Base-by-base conservation (phyloP, 2,113 vertebrate species). In the Dipodomys spectabilis region DNA sequence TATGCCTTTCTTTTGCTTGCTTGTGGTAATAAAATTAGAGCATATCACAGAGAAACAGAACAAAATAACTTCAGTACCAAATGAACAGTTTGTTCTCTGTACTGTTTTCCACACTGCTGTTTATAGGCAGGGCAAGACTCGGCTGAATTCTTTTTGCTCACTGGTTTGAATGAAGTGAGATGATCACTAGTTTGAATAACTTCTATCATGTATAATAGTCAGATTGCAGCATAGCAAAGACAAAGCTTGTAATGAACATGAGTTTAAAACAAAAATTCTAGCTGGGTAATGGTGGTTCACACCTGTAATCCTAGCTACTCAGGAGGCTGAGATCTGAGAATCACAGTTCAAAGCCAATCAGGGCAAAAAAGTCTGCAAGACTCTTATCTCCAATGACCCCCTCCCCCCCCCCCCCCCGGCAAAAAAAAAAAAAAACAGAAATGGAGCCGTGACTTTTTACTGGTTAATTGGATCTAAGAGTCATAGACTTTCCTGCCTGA, bases 11-110 rank as follows among this genome's bases (percentile, higher is more conserved):
- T 96, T 88, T 90, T 93, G 88, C 94, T 97, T 96, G 93, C 95
- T 94, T 94, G 64, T 86, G 45, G 84, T 97, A 96, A 97, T 97
- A 92, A 97, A 97, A 96, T 94, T 95, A 96, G 95, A 96, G 92
- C 92, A 35, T 88, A 90, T 90, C 82, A 69, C 93, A 96, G 92
- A 96, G 95, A 94, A 94, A 95, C 18, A 95, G 97, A 96, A 97
- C 96, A 97, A 97, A 96, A 95, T 97, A 97, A 97, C 96, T 96
- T 94, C 95, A 62, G 67, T 30, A 83, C 91, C 94, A 95, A 96
- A 91, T 93, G 95, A 96, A 97, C 96, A 95, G 88, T 91, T 92
- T 97, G 96, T 97, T 96, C 95, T 96, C 95, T 95, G 82, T 67
- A 88, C 91, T 89, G 92, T 94, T 94, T 96, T 92, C 72, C 87